phyloP scores from a whole-genome alignment of 2,113 vertebrate genomes.

The Dicrurus megarhynchus region DNA sequence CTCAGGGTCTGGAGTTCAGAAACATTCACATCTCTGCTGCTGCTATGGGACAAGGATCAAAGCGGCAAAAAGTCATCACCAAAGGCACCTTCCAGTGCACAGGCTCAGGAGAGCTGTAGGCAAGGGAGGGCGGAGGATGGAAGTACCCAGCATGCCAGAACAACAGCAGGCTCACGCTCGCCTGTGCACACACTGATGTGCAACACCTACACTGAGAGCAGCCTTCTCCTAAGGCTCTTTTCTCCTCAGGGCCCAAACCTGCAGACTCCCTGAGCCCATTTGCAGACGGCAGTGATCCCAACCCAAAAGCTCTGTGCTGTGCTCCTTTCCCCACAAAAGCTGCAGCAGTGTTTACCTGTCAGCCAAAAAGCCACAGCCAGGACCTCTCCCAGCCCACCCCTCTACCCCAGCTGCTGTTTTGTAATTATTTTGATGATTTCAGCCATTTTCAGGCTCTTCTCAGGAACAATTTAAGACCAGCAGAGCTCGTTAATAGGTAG shows the following conservation, averaged over 20 bases:
- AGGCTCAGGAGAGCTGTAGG: neutral
- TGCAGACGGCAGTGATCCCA: neutral
- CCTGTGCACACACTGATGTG: neutral
- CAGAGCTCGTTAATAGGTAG: conserved; percentile 60
- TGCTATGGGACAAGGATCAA: neutral
- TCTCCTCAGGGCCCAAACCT: neutral
- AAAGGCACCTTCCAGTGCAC: neutral
- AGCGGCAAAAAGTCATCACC: neutral
- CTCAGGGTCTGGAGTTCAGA: neutral
- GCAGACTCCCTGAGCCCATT: neutral
- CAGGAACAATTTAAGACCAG: conserved; percentile 58
- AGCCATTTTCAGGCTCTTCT: conserved; percentile 36
- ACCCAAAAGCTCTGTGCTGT: neutral
- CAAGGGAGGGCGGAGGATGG: neutral
- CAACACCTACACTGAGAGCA: neutral
- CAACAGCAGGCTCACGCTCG: neutral
- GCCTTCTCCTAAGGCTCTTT: neutral
- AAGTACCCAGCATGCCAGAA: neutral
- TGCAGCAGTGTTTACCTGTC: neutral
- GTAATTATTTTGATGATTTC: conserved; percentile 49
- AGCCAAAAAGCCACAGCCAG: neutral
- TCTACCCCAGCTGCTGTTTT: neutral
- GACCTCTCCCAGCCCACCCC: neutral
- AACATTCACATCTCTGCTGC: neutral
- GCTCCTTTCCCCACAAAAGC: neutral